These are phyloP conservation scores for Stichopus chloronotus DNA, from an alignment of 35 echinoderm and acorn worm species.

Conservation along the genomic window DNA sequence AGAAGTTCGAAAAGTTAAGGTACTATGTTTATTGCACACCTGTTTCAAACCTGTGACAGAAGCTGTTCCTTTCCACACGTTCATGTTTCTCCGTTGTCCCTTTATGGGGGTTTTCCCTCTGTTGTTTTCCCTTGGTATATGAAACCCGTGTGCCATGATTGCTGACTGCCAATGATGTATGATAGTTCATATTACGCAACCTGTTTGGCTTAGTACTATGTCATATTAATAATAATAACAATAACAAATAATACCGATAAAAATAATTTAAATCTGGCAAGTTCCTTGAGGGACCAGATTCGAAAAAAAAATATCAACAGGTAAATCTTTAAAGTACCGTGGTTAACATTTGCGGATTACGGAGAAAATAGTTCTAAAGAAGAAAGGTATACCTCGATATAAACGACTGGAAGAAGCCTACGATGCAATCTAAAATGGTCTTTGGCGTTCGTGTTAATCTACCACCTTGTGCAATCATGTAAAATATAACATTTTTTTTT, in stretches of 20 bases:
- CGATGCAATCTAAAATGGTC: conserved; percentile 16
- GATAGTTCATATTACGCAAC: no score
- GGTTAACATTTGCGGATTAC: neutral
- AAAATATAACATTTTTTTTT: neutral
- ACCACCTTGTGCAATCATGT: conserved; percentile 38
- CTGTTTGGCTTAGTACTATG: no score
- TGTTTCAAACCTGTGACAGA: neutral
- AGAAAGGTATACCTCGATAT: neutral
- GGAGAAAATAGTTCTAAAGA: neutral
- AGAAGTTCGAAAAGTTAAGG: no score
- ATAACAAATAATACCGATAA: neutral
- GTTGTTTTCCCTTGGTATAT: no score
- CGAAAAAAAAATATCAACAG: no score
- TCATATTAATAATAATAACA: no score
- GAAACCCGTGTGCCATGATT: no score
- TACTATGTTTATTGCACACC: conserved; percentile 12
- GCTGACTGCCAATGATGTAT: no score
- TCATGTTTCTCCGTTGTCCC: no score
- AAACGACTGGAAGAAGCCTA: conserved; percentile 42
- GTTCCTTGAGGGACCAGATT: neutral
- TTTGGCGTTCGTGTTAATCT: conserved; percentile 44
- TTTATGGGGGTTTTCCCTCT: no score
- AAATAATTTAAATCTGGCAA: neutral
- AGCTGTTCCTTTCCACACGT: no score
- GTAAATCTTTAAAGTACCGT: neutral